These are phyloP conservation scores for Zeus faber DNA, from an alignment of 2,113 vertebrate species.

Conservation along the genomic window DNA sequence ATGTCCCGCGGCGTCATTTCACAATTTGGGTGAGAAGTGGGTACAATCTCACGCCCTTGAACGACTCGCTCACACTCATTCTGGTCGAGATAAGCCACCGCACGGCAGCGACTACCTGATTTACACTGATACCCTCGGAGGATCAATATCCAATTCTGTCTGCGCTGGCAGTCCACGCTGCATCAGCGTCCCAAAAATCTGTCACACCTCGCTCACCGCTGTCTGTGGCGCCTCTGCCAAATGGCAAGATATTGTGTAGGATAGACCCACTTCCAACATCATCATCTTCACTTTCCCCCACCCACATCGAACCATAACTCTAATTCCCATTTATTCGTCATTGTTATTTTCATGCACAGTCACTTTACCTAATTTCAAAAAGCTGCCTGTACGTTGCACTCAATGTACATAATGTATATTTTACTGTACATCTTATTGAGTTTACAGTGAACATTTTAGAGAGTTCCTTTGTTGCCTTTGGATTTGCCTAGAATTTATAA, in stretches of 20 bases:
- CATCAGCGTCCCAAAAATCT: conserved; percentile 48
- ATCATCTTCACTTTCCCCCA: neutral
- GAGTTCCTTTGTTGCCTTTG: too few relatives aligned
- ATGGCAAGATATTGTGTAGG: conserved; percentile 34
- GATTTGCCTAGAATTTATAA: too few relatives aligned
- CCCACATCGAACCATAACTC: neutral
- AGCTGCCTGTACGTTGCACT: too few relatives aligned
- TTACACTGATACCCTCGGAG: conserved; percentile 31
- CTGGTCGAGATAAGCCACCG: conserved; percentile 31
- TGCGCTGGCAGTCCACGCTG: conserved; percentile 45
- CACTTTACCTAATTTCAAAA: too few relatives aligned
- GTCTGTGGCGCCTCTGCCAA: conserved; percentile 34
- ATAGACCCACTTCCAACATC: conserved; percentile 12
- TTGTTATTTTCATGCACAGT: too few relatives aligned
- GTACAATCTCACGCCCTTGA: conserved; percentile 17
- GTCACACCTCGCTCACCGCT: conserved; percentile 27
- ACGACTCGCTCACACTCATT: conserved; percentile 8
- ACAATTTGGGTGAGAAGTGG: conserved; percentile 15
- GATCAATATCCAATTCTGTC: conserved; percentile 75
- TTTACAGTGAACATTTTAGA: too few relatives aligned
- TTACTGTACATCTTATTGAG: too few relatives aligned
- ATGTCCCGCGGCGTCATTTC: neutral
- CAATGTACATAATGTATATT: too few relatives aligned
- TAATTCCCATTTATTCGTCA: too few relatives aligned
- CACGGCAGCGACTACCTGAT: conserved; percentile 38